These are phyloP conservation scores for Atta texana DNA, from an alignment of 1,140 invertebrate genomes.

Conservation along the genomic window DNA sequence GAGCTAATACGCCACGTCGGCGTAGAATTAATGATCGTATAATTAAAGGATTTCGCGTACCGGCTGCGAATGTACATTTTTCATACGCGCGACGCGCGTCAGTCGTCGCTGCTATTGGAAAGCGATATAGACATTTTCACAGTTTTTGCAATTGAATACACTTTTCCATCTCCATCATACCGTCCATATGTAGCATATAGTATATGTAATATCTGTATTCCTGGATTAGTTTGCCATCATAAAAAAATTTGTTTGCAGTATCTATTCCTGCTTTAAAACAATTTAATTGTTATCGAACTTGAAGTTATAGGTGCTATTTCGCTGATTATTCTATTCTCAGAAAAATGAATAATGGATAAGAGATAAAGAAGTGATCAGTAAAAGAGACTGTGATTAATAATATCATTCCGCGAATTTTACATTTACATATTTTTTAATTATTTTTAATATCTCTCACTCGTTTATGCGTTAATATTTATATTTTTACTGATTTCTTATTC, in stretches of 20 bases:
- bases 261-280: background rate
- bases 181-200: background rate
- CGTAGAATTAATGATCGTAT: conserved; percentile 53
- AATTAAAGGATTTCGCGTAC: conserved; percentile 43
- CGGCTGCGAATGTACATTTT: conserved; percentile 57
- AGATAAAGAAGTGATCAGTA: background rate
- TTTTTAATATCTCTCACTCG: background rate
- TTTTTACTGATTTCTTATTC: conserved; percentile 3
- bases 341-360: background rate
- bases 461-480: background rate
- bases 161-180: conserved; percentile 38
- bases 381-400: background rate
- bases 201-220: conserved; percentile 9
- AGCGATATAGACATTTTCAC: conserved; percentile 67
- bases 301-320: background rate
- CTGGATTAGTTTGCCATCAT: conserved; percentile 23
- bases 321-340: background rate
- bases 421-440: background rate
- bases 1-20: conserved; percentile 58
- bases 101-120: conserved; percentile 70
- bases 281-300: conserved; percentile 12
- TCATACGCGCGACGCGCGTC: conserved; percentile 55
- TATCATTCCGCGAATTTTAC: background rate
- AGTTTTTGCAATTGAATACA: conserved; percentile 65
- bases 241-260: background rate